A percentile compares a stretch with the other conserved stretches of the same genome.
Evolutionary conservation across 2,797 vertebrate genomes (phyloP).

Genomic region (Lutjanus campechanus): DNA sequence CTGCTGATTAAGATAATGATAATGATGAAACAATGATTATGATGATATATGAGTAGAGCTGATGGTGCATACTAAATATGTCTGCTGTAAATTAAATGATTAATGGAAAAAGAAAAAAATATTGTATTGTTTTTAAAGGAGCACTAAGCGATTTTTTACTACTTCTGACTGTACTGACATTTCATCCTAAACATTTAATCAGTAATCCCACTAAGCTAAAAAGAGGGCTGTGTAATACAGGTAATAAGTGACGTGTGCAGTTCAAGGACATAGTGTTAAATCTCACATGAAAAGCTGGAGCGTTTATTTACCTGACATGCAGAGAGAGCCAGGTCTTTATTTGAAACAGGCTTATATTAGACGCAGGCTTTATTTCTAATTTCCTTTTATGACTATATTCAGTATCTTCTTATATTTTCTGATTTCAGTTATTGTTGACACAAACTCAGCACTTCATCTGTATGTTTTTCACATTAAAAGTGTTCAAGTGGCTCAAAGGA

Average conservation of each 20-base stretch:
- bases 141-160: conserved; percentile 1
- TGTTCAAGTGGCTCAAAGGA: too few relatives aligned
- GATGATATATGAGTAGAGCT: neutral
- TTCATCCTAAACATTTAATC: neutral
- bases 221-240: too few relatives aligned
- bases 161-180: neutral
- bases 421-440: neutral
- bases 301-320: neutral
- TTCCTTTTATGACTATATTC: neutral
- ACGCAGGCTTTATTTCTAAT: too few relatives aligned
- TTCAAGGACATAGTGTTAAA: neutral
- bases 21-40: conserved; percentile 9
- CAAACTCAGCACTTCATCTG: too few relatives aligned
- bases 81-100: conserved; percentile 35
- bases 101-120: neutral
- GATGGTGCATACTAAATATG: conserved; percentile 28
- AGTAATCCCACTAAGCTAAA: neutral
- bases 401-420: neutral
- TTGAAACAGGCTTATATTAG: neutral
- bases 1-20: conserved; percentile 17
- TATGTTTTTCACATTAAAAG: too few relatives aligned
- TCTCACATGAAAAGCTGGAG: too few relatives aligned
- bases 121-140: conserved; percentile 24
- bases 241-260: neutral
- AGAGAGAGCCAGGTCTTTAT: neutral